Evolutionary conservation across 2,888 invertebrate genomes (phyloP).

Genomic region (Phortica okadai): DNA sequence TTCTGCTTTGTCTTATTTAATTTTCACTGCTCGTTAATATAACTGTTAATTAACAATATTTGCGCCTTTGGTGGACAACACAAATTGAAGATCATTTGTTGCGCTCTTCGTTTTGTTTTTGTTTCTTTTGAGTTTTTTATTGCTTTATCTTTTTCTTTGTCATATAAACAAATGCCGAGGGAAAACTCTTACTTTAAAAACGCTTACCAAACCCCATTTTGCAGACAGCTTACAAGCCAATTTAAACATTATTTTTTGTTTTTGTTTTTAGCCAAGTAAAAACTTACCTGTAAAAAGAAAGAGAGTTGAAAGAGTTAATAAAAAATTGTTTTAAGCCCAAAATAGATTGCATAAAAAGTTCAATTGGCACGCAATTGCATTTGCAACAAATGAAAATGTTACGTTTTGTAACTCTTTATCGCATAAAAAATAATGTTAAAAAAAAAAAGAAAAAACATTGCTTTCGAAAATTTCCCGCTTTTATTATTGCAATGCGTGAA

Average conservation of each 20-base stretch:
- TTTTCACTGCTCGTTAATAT: slow-evolving; percentile 2
- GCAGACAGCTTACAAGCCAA: background rate
- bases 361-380: too few species aligned
- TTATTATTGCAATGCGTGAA: background rate
- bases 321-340: background rate
- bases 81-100: background rate
- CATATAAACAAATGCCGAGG: background rate
- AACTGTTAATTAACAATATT: slow-evolving; percentile 9
- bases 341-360: too few species aligned
- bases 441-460: too few species aligned
- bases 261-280: background rate
- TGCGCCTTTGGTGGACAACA: too few species aligned
- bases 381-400: too few species aligned
- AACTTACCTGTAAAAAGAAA: slow-evolving; percentile 20
- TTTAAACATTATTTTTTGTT: background rate
- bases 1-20: background rate
- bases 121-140: background rate
- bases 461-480: background rate
- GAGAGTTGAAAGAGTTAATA: background rate
- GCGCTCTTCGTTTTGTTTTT: background rate
- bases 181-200: background rate
- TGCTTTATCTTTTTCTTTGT: background rate
- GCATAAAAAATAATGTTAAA: too few species aligned
- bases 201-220: background rate
- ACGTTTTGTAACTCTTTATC: too few species aligned